Base-by-base conservation (phyloP, 1,140 invertebrate genomes). In the Euura lappo region DNA sequence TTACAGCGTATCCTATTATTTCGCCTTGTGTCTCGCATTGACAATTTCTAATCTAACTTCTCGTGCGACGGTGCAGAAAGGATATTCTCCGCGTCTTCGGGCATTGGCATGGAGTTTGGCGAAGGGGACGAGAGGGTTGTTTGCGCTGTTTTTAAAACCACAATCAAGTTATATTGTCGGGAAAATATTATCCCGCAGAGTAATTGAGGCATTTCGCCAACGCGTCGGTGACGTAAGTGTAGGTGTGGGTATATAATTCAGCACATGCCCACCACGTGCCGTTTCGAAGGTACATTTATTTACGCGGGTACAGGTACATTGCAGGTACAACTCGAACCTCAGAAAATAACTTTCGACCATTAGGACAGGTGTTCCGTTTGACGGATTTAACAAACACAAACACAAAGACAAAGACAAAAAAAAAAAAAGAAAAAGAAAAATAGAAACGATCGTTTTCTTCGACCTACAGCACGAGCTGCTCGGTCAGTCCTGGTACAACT, bases 401-500 rank as follows among this genome's bases (percentile, higher is more conserved):
- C n/a, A n/a, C n/a, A n/a, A n/a, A n/a, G n/a, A n/a, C n/a, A n/a
- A n/a, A n/a, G n/a, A n/a, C n/a, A n/a, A n/a, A n/a, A n/a, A n/a
- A n/a, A n/a, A n/a, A n/a, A n/a, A n/a, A n/a, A 51, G 67, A 60
- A 51, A 44, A 44, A 4, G 66, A 78, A 6, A 72, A 44, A 42
- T 42, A 28, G 28, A 45, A 65, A 71, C 47, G 8, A 46, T 71
- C 28, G 28, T 28, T 28, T 68, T 45, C 11, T 74, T 83, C 79
- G 79, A 82, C 69, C 88, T 88, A 45, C 85, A 96, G 94, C 90
- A 92, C 75, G 96, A 98, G 77, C 87, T 97, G 66, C 91, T 97
- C 81, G 96, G 96, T 0, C 93, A 96, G 80, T 94, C 93, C 70
- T 87, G 98, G 68, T 93, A 92, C 81, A 92, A 92, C 72, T 92